Percentiles rank a stretch among this genome's conserved stretches.
Evolutionary conservation across 2,797 vertebrate genomes (phyloP).

Genomic region (Sylvia borin): DNA sequence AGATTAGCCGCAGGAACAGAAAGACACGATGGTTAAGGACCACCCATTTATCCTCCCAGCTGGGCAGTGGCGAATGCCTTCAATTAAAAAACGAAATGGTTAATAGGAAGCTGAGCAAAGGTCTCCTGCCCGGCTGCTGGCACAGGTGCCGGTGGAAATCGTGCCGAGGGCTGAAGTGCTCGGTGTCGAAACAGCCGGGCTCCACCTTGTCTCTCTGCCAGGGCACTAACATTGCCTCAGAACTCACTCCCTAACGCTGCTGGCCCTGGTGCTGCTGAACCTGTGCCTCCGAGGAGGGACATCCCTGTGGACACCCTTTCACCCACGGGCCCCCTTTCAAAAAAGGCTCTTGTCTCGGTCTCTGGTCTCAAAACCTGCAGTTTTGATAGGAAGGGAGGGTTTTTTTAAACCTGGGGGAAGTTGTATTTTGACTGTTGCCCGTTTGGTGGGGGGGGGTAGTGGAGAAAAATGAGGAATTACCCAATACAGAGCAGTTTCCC

Average conservation of each 20-base stretch:
- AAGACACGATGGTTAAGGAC: accelerated
- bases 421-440: background rate
- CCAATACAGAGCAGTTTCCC: constrained; percentile 1
- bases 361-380: no score
- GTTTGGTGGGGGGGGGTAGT: accelerated
- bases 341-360: background rate
- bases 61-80: background rate
- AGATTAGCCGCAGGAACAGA: background rate
- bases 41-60: background rate
- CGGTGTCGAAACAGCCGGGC: constrained; percentile 37
- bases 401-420: background rate
- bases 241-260: background rate
- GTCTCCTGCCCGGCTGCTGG: background rate
- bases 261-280: background rate
- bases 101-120: constrained; percentile 48
- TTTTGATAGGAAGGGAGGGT: background rate
- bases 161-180: constrained; percentile 3
- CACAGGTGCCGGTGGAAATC: constrained; percentile 45
- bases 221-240: background rate
- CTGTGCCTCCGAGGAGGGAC: background rate
- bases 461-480: background rate
- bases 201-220: background rate
- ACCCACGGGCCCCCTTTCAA: accelerated
- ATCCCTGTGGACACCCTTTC: background rate
- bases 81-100: constrained; percentile 56